Base-by-base conservation (phyloP, 2,888 invertebrate species). In the Sthenelais limicola region DNA sequence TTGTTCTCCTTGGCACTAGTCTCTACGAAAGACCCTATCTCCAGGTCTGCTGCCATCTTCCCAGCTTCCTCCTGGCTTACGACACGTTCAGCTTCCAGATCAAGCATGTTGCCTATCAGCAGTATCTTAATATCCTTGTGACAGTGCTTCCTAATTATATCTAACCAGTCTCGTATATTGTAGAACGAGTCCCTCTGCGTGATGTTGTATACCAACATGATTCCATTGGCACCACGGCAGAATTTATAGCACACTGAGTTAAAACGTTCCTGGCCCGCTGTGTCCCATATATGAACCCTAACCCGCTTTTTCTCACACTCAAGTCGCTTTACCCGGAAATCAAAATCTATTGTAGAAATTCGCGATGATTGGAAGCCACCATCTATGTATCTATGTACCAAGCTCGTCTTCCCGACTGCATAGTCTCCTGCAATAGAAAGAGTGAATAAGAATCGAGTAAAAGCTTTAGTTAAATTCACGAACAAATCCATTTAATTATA, bases 231-330 rank as follows among this genome's bases (percentile, higher is more conserved):
- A 1, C 73, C 73, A 28, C 73, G 52, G 56, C 52, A 69, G 48
- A 66, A 73, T 28, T 56, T 58, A 24, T 49, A 56, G n/a, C 56
- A 54, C 12, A 73, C 26, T 9, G 73, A 52, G 33, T 73, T 47
- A 38, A 56, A 56, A 21, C 73, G 68, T 32, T 73, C 73, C 35
- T 73, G 73, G 32, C 69, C 69, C 15, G 73, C 73, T 52, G 73
- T 73, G 69, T 73, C 73, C 73, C 73, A 73, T 18, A 68, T 30
- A 35, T 73, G 73, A 24, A 72, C 38, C 3, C 72, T 48, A 9
- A 72, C 56, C n/a, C 72, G 48, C 51, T 49, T 24, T 18, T 51
- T 56, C 24, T 72, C 52, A 15, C 51, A 33, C 35, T 54, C 51
- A 12, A 72, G 52, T 3, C 66, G 35, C 30, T 72, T 72, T 1